Percentiles rank a stretch among this genome's conserved stretches.
These are phyloP conservation scores for Cerastoderma edule DNA, from an alignment of 2,888 invertebrate species.

Conservation along the genomic window DNA sequence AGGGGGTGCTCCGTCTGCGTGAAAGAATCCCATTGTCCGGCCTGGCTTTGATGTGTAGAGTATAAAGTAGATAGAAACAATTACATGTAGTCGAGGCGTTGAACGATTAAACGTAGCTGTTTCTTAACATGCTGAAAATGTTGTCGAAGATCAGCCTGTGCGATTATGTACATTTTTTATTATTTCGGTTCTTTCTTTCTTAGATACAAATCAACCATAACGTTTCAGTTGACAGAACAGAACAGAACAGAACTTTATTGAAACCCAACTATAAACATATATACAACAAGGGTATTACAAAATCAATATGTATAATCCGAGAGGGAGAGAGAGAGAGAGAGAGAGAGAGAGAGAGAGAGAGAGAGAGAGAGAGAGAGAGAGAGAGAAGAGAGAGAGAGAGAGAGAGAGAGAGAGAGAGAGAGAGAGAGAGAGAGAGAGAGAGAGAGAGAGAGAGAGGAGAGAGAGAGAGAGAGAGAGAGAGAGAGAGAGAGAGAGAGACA, in stretches of 20 bases:
- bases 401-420: not conserved
- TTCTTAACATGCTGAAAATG: not conserved
- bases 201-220: not conserved
- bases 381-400: not conserved
- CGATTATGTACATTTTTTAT: not conserved
- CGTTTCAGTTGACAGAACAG: not conserved
- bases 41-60: conserved; percentile 35
- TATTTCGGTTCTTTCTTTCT: not conserved
- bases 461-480: not conserved
- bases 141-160: not conserved
- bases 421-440: not conserved
- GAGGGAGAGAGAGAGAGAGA: too few relatives aligned
- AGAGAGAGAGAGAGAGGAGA: not conserved
- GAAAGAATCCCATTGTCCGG: conserved; percentile 35
- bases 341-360: too few relatives aligned
- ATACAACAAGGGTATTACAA: too few relatives aligned
- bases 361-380: not conserved
- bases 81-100: conserved; percentile 4
- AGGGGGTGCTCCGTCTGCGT: conserved; percentile 17
- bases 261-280: too few relatives aligned
- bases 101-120: not conserved
- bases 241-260: too few relatives aligned
- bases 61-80: conserved; percentile 17
- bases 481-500: not conserved
- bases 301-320: too few relatives aligned